Evolutionary conservation across 2,888 invertebrate genomes (phyloP), one percentile per base, ranked within the genome.

Genomic region (Drosophila borborema): DNA sequence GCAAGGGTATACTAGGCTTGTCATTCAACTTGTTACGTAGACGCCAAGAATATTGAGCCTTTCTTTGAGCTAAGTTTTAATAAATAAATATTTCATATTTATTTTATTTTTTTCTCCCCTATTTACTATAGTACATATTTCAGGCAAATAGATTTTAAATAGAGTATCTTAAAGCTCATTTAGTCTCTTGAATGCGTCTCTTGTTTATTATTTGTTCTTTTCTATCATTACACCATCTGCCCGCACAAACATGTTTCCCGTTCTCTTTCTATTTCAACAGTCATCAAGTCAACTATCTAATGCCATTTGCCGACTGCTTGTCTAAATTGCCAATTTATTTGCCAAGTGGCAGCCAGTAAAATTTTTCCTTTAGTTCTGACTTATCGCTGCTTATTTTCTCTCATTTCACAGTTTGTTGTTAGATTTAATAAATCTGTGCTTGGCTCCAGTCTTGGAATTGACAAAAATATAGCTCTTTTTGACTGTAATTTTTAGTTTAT

Each of bases 341-440:
- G 72, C 66, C 45, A 36, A 59, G 0, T 28, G 28, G 46, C 55
- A 62, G 36, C 59, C 23, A 55, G 48, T 49, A 40, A 54, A 51
- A 46, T 46, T 40, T 60, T 54, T 61, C 16, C 12, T 80, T 54
- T 56, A 40, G 31, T 23, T 46, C 54, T 20, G n/a, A 54, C 48
- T 41, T 65, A 51, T 53, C 36, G 38, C 55, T 55, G 45, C 41
- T 53, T 49, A n/a, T 51, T 65, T 43, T 64, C 51, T 64, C 38
- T 71, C 65, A 71, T 63, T 88, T 90, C 82, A 72, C 88, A 82
- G 80, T 61, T 65, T 65, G 88, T 62, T 90, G 78, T 76, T 85
- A 85, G 76, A 67, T 80, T 76, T 78, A 85, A 80, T 82, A 88
- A 88, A 81, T 85, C 56, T 71, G 51, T 31, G 48, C 45, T 46